These are phyloP conservation scores for Morphnarchus princeps DNA, from an alignment of 2,113 vertebrate genomes.

Conservation along the genomic window DNA sequence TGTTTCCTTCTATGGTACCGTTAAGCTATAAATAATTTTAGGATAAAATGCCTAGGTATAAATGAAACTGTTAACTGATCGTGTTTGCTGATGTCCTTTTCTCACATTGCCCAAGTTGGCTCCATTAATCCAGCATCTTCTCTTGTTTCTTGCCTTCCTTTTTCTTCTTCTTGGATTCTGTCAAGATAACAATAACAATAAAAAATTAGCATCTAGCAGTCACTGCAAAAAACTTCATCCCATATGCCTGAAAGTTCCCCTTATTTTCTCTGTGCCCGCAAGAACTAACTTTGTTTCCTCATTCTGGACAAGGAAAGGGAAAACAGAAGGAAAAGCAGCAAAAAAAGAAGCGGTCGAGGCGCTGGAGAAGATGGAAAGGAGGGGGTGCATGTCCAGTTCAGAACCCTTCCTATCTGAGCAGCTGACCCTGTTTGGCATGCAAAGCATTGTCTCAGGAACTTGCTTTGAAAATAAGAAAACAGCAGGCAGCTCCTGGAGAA, in stretches of 20 bases:
- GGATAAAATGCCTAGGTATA: conserved; percentile 77
- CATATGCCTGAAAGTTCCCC: background rate
- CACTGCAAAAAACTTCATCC: background rate
- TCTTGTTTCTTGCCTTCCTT: conserved; percentile 85
- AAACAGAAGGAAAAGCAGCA: background rate
- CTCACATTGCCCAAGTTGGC: background rate
- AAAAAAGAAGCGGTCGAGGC: background rate
- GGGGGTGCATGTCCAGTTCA: background rate
- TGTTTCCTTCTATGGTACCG: conserved; percentile 69
- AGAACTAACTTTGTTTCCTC: background rate
- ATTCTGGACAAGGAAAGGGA: background rate
- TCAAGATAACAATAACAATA: conserved; percentile 4
- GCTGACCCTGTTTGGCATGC: conserved; percentile 15
- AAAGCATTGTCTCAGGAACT: conserved; percentile 37
- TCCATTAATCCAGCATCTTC: conserved; percentile 79
- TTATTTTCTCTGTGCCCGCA: background rate
- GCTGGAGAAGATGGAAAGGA: background rate
- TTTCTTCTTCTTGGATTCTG: conserved; percentile 86
- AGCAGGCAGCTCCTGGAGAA: conserved; percentile 47
- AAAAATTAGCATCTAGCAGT: background rate
- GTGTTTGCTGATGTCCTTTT: conserved; percentile 63
- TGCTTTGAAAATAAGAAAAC: conserved; percentile 31
- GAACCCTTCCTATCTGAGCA: background rate
- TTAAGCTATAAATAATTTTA: conserved; percentile 78
- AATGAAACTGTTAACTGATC: conserved; percentile 74